phyloP scores from a whole-genome alignment of 2,113 vertebrate genomes.

The Leucoraja erinaceus region DNA sequence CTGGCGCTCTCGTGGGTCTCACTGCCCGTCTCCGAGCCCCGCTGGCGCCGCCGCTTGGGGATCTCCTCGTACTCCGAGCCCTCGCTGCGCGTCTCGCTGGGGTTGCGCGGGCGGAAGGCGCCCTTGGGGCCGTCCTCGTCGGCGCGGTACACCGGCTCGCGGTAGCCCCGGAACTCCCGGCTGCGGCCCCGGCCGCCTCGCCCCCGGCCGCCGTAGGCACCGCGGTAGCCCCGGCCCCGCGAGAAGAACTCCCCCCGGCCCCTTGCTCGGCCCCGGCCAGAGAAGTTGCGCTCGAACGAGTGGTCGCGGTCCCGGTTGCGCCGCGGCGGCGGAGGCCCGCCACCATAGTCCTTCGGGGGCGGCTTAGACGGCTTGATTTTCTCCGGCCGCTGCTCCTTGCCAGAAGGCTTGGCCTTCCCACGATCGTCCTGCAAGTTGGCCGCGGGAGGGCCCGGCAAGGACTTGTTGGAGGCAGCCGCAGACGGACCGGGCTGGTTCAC shows the following conservation, averaged over 20 bases:
- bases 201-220: conserved; percentile 57
- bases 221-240: conserved; percentile 66
- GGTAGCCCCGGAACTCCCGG: conserved; percentile 70
- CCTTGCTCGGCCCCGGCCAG: conserved; percentile 59
- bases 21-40: conserved; percentile 81
- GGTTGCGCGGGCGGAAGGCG: conserved; percentile 66
- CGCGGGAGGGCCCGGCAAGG: background rate
- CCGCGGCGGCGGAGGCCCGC: background rate
- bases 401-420: conserved; percentile 51
- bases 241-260: conserved; percentile 76
- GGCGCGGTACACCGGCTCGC: conserved; percentile 60
- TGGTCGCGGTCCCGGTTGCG: conserved; percentile 44
- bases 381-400: conserved; percentile 43
- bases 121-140: conserved; percentile 46
- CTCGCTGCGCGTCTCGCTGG: conserved; percentile 81
- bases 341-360: background rate
- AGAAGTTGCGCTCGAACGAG: conserved; percentile 50
- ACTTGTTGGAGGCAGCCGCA: conserved; percentile 42
- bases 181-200: conserved; percentile 64
- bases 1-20: conserved; percentile 70
- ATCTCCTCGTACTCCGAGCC: conserved; percentile 86
- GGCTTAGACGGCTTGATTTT: conserved; percentile 42
- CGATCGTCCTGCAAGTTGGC: conserved; percentile 44
- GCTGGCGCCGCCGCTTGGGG: conserved; percentile 77
- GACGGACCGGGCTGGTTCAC: conserved; percentile 33